These are phyloP conservation scores for human DNA, from an alignment of 2,113 vertebrate species.

Conservation along the genomic window DNA sequence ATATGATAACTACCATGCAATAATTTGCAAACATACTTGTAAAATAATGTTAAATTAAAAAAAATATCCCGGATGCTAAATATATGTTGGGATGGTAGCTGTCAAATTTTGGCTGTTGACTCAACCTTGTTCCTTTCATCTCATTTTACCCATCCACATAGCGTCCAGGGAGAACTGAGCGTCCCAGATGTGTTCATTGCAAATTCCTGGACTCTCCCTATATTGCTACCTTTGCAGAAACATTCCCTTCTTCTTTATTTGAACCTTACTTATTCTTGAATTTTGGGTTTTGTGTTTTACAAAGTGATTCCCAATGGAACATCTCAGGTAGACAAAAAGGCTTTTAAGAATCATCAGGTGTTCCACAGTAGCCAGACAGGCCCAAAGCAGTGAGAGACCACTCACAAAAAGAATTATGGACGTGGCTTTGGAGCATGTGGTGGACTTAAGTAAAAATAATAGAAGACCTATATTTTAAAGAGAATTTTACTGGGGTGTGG, in stretches of 20 bases:
- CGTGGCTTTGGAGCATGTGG: background rate
- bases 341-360: background rate
- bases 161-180: background rate
- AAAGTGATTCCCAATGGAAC: background rate
- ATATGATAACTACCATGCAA: background rate
- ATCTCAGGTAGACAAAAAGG: background rate
- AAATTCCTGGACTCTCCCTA: background rate
- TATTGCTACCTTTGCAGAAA: background rate
- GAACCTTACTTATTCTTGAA: background rate
- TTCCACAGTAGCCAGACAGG: background rate
- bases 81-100: background rate
- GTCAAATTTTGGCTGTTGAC: background rate
- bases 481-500: background rate
- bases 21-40: background rate
- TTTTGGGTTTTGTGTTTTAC: background rate
- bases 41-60: background rate
- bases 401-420: background rate
- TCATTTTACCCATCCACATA: background rate
- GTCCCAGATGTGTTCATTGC: background rate
- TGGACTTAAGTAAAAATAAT: background rate
- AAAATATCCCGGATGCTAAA: background rate
- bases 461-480: background rate
- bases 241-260: background rate
- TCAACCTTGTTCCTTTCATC: background rate
- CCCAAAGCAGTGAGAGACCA: background rate